A percentile compares a stretch with the other conserved stretches of the same genome.
These are phyloP conservation scores for Neodiprion lecontei DNA, from an alignment of 1,140 invertebrate species.

Conservation along the genomic window DNA sequence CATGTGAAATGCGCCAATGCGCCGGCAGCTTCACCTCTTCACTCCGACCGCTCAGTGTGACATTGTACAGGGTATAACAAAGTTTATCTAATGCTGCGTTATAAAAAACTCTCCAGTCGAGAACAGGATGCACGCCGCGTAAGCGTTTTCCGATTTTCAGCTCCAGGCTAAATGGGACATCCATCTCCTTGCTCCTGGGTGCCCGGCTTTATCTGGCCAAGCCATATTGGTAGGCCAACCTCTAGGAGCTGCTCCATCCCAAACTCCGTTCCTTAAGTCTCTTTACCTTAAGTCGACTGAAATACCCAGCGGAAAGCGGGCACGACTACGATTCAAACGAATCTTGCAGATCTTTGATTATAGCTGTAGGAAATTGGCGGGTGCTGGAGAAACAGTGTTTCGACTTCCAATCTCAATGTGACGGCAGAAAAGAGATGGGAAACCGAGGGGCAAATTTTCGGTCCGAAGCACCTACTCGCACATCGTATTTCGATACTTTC, in stretches of 20 bases:
- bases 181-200: neutral
- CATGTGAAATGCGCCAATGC: too few relatives aligned
- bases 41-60: neutral
- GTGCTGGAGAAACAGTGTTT: neutral
- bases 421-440: constrained; percentile 34
- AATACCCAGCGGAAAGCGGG: too few relatives aligned
- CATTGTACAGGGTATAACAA: neutral
- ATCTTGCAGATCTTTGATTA: constrained; percentile 6
- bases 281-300: too few relatives aligned
- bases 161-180: constrained; percentile 2
- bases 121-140: neutral
- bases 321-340: too few relatives aligned
- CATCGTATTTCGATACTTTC: too few relatives aligned
- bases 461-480: too few relatives aligned
- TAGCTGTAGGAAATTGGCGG: constrained; percentile 15
- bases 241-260: neutral
- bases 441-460: constrained; percentile 23
- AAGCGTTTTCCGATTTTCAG: constrained; percentile 7
- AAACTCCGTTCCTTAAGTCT: neutral
- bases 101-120: neutral
- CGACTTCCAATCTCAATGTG: neutral
- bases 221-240: neutral
- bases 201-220: neutral
- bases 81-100: neutral
- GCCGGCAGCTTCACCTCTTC: too few relatives aligned